A percentile compares a stretch with the other conserved stretches of the same genome.
phyloP scores from a whole-genome alignment of 2,888 invertebrate species.

The Agriopis leucophaearia region DNA sequence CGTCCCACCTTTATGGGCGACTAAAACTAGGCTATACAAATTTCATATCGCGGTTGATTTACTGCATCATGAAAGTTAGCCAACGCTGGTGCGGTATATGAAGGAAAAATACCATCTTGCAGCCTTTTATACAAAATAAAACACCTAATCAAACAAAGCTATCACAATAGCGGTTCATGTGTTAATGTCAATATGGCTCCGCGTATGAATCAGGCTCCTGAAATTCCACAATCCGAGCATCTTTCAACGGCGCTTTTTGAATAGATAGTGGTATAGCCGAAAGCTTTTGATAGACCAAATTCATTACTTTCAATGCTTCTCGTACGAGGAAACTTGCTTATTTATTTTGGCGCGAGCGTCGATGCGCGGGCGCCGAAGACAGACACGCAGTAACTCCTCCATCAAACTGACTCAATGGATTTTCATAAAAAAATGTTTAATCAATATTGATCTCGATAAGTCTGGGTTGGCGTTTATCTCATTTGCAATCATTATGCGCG shows the following conservation, averaged over 20 bases:
- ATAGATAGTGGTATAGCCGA: conserved; percentile 19
- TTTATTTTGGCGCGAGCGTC: conserved; percentile 78
- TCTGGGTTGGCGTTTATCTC: conserved; percentile 32
- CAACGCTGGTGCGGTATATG: conserved; percentile 44
- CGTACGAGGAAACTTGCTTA: conserved; percentile 66
- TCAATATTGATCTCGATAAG: conserved; percentile 47
- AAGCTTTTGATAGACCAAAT: conserved; percentile 46
- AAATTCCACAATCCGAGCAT: conserved; percentile 32
- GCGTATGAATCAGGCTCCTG: conserved; percentile 41
- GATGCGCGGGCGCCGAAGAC: conserved; percentile 79
- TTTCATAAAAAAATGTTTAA: conserved; percentile 62
- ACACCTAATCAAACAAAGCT: conserved; percentile 61
- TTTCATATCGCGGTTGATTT: conserved; percentile 60
- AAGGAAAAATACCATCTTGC: conserved; percentile 46
- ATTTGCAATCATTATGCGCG: conserved; percentile 38
- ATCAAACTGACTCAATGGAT: conserved; percentile 68
- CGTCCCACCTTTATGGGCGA: conserved; percentile 4
- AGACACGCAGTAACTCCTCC: conserved; percentile 73
- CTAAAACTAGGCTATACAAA: conserved; percentile 65
- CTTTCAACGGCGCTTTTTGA: conserved; percentile 36
- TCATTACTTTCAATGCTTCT: conserved; percentile 53
- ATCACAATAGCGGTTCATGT: conserved; percentile 42
- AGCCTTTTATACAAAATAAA: conserved; percentile 49
- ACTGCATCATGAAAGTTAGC: conserved; percentile 57
- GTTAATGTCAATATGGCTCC: conserved; percentile 38